Conservation (phyloP, 2,113 vertebrate species). For the Cryptotis parvus region DNA sequence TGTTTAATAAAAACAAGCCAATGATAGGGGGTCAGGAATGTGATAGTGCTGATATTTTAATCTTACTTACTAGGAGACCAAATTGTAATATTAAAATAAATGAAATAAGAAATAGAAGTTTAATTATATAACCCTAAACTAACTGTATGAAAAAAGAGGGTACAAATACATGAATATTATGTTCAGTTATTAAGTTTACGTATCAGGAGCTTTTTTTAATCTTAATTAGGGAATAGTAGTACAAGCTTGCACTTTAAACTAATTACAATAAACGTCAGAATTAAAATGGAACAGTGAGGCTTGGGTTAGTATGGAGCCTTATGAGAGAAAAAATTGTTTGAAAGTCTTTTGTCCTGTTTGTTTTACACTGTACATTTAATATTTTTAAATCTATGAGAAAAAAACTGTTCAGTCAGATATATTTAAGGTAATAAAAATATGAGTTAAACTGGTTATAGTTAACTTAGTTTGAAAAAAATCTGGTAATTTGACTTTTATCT, state of each 20-base stretch:
- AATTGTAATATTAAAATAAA: neutral
- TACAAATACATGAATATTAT: neutral
- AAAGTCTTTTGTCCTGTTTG: neutral
- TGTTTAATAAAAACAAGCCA: neutral
- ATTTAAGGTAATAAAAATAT: slow-evolving; percentile 28
- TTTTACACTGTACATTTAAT: neutral
- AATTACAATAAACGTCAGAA: neutral
- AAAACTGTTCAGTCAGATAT: neutral
- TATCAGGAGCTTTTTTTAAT: neutral
- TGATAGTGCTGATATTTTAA: neutral
- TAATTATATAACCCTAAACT: neutral
- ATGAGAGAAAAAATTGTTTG: neutral
- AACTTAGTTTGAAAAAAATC: neutral
- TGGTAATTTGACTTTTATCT: slow-evolving; percentile 39
- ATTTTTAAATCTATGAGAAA: slow-evolving; percentile 18
- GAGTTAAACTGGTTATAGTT: slow-evolving; percentile 22
- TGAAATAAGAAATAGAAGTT: neutral
- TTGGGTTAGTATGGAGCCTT: neutral
- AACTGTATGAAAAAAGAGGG: neutral
- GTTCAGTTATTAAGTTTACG: neutral
- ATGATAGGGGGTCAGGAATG: neutral
- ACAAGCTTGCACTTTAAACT: neutral
- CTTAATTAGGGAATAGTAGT: neutral
- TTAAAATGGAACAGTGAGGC: neutral
- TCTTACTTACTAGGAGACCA: neutral